Evolutionary conservation across 2,797 vertebrate species (phyloP).

Genomic region (Tachyglossus aculeatus): DNA sequence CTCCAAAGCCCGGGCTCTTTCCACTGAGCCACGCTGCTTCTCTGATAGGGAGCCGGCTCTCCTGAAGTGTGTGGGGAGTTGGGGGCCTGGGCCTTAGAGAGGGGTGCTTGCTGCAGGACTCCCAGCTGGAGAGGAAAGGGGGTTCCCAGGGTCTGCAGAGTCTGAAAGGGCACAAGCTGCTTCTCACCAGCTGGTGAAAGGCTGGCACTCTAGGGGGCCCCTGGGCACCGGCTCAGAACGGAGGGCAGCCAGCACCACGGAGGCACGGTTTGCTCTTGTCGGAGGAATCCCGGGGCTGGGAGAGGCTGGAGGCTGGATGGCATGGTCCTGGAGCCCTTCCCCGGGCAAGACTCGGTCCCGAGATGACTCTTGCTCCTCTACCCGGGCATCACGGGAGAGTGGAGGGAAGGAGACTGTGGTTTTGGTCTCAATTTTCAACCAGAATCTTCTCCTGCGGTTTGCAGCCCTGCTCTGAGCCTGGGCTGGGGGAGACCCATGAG

Average conservation of each 20-base stretch:
- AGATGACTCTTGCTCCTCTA: too few species aligned
- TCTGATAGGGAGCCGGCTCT: too few species aligned
- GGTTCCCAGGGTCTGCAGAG: too few species aligned
- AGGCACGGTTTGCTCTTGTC: background rate
- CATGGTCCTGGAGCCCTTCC: too few species aligned
- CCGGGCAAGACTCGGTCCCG: too few species aligned
- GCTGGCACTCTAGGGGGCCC: background rate
- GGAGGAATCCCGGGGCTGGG: background rate
- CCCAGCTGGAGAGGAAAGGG: too few species aligned
- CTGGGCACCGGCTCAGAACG: background rate
- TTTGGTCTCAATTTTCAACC: background rate
- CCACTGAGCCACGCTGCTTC: too few species aligned
- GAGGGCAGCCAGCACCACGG: background rate
- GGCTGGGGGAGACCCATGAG: slow-evolving; percentile 54
- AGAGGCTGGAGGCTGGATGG: background rate
- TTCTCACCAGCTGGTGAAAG: too few species aligned
- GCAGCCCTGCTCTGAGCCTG: slow-evolving; percentile 25
- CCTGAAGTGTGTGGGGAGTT: too few species aligned
- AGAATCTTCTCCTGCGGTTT: slow-evolving; percentile 6
- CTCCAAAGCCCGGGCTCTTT: too few species aligned
- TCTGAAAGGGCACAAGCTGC: too few species aligned
- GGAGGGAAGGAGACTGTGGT: background rate
- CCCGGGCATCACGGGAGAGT: background rate
- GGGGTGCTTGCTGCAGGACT: too few species aligned
- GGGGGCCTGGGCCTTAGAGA: background rate